phyloP scores from a whole-genome alignment of 2,888 invertebrate species.

The Oligia fasciuncula region DNA sequence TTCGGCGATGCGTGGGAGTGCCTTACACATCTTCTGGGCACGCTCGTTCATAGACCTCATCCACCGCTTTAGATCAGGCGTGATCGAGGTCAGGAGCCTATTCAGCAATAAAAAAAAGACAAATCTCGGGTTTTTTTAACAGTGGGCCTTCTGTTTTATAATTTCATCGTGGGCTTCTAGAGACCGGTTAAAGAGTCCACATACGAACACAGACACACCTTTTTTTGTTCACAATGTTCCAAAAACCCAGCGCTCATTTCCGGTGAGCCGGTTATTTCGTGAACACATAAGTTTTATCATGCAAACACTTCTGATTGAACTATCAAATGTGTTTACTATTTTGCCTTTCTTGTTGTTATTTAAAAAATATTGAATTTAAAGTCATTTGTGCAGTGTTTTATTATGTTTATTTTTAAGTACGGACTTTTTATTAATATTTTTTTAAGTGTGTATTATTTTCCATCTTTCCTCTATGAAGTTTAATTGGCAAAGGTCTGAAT shows the following conservation, averaged over 20 bases:
- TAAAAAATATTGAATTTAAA: neutral
- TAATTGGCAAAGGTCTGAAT: too few species aligned
- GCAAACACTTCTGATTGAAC: conserved; percentile 46
- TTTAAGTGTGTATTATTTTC: too few species aligned
- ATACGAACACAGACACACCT: conserved; percentile 11
- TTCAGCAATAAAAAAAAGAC: too few species aligned
- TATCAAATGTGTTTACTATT: conserved; percentile 25
- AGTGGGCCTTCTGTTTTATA: conserved; percentile 15
- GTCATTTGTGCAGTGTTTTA: too few species aligned
- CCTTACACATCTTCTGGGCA: too few species aligned
- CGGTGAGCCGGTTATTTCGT: conserved; percentile 46
- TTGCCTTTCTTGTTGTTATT: neutral
- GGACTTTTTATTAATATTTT: too few species aligned
- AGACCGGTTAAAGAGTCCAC: conserved; percentile 59
- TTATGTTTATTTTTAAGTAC: neutral
- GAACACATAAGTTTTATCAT: conserved; percentile 39
- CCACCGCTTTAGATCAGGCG: too few species aligned
- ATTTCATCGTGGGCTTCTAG: neutral
- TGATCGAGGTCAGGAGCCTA: too few species aligned
- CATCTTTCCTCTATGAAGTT: too few species aligned
- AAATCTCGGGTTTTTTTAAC: neutral
- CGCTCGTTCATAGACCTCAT: too few species aligned
- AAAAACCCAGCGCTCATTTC: conserved; percentile 59
- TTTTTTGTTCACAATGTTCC: conserved; percentile 52
- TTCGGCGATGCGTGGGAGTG: too few species aligned